A percentile compares a stretch with the other conserved stretches of the same genome.
Evolutionary conservation across 2,113 vertebrate genomes (phyloP).

Genomic region (Falcunculus frontatus): DNA sequence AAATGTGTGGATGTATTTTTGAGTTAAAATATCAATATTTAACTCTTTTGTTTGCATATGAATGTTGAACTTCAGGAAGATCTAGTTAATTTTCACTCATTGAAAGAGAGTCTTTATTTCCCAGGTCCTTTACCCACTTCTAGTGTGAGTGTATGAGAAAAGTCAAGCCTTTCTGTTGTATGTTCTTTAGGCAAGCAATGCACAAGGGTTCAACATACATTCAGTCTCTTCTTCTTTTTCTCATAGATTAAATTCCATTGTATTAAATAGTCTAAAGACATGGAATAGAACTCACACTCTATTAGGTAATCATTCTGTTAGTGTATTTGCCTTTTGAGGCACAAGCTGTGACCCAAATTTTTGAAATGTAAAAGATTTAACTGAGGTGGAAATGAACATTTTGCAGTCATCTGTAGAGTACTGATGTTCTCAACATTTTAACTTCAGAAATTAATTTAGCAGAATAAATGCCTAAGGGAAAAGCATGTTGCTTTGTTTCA

Average conservation of each 20-base stretch:
- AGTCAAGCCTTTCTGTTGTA: not conserved
- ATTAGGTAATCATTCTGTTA: not conserved
- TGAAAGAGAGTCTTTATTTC: not conserved
- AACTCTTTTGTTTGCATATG: not conserved
- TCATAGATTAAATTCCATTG: not conserved
- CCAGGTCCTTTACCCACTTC: not conserved
- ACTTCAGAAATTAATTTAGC: not conserved
- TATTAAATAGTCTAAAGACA: not conserved
- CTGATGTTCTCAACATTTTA: not conserved
- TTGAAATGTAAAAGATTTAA: not conserved
- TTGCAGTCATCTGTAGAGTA: not conserved
- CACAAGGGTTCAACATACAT: not conserved
- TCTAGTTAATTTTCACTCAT: not conserved
- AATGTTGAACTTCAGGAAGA: not conserved
- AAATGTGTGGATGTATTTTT: not conserved
- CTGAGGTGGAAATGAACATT: not conserved
- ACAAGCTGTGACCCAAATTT: not conserved
- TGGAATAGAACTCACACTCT: not conserved
- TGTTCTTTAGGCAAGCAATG: not conserved
- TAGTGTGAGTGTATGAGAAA: not conserved
- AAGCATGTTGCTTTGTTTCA: not conserved
- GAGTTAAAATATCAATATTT: not conserved
- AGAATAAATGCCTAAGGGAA: not conserved
- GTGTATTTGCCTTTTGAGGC: not conserved
- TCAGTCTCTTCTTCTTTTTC: not conserved